Evolutionary conservation across 2,797 vertebrate genomes (phyloP).

Genomic region (Takifugu ocellatus): DNA sequence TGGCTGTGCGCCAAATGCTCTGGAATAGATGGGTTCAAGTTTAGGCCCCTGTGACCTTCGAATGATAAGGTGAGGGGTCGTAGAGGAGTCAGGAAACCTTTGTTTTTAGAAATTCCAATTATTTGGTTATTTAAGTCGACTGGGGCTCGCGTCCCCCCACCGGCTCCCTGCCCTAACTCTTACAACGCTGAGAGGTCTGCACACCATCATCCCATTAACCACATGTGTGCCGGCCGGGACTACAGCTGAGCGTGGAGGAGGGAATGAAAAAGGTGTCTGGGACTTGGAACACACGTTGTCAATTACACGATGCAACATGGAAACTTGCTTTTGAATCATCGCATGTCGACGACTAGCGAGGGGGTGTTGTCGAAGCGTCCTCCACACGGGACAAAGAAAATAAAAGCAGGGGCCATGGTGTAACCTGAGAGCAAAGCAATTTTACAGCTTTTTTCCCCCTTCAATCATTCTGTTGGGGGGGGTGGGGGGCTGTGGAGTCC

Average conservation of each 20-base stretch:
- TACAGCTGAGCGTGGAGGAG: conserved; percentile 11
- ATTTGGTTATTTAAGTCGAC: conserved; percentile 79
- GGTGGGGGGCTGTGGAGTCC: neutral
- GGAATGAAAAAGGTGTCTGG: conserved; percentile 39
- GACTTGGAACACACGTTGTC: conserved; percentile 49
- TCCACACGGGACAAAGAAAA: conserved; percentile 12
- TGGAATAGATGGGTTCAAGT: conserved; percentile 70
- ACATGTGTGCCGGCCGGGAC: conserved; percentile 60
- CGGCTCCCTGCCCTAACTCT: neutral
- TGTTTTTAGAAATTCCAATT: conserved; percentile 80
- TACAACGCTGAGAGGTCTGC: conserved; percentile 52
- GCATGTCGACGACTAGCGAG: conserved; percentile 28
- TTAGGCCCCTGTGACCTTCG: conserved; percentile 65
- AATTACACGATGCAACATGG: conserved; percentile 49
- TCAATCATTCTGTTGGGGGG: conserved; percentile 5
- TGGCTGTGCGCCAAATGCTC: conserved; percentile 63
- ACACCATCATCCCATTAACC: conserved; percentile 70
- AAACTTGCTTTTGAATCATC: conserved; percentile 34
- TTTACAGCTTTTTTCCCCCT: conserved; percentile 12
- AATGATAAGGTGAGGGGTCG: conserved; percentile 76
- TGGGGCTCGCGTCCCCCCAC: conserved; percentile 30
- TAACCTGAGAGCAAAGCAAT: conserved; percentile 21
- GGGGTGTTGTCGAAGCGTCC: conserved; percentile 31
- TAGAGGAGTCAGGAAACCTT: conserved; percentile 77
- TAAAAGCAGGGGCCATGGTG: conserved; percentile 2